Evolutionary conservation across 1,140 invertebrate species (phyloP), one percentile per base, ranked within the genome.

Genomic region (Rhysida immarginata): DNA sequence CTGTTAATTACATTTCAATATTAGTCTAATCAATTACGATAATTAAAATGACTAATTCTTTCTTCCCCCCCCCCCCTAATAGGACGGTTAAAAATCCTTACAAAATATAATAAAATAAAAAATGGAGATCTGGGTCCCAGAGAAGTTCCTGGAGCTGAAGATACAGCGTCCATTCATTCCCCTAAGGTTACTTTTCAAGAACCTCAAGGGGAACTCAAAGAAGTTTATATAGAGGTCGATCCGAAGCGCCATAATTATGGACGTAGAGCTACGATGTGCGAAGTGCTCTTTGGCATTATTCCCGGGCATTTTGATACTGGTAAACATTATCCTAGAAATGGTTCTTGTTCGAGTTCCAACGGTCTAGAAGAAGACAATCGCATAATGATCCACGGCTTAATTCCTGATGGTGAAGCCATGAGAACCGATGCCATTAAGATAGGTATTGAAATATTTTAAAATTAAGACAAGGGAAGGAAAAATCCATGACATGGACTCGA

Each of bases 301-400:
- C 72, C 81, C 18, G 76, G 77, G 53, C 73, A 75, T 21, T 77
- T 81, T 27, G 14, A n/a, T 24, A 3, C 2, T 13, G 2, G 24
- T 41, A 3, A 23, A 24, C 14, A 18, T 18, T 42, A 24, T 18
- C 46, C 49, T 16, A 13, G 27, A 8, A 27, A 45, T 23, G 49
- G 49, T 64, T 72, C 75, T 14, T 77, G 81, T 68, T n/a, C 16
- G 23, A 18, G 26, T 16, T 18, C 26, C 20, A 14, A 25, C 42
- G 62, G 56, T 53, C 58, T 58, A 26, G 53, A 57, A 16, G 56
- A 49, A 21, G 78, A 79, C 53, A 71, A 75, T 50, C 74, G 77
- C 61, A 73, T 84, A 44, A 77, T 83, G 69, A 75, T 85, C 18
- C 74, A 77, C 42, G 79, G 81, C 56, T 80, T 84, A 63, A 74